A percentile compares a stretch with the other conserved stretches of the same genome.
phyloP scores from a whole-genome alignment of 2,888 invertebrate genomes.

The Eucera pruinosa region DNA sequence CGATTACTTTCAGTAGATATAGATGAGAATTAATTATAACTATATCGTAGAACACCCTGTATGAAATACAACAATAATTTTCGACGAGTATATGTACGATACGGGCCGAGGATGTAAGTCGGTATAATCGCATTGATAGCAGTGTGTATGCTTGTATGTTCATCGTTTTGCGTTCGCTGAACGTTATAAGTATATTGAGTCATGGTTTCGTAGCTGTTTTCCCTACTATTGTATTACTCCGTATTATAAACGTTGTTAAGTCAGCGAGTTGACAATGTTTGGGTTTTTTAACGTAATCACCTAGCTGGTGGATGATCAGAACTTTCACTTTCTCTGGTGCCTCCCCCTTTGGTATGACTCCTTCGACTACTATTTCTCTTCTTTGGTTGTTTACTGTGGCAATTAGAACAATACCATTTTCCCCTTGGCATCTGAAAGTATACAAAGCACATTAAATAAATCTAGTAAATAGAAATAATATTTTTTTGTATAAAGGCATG shows the following conservation, averaged over 20 bases:
- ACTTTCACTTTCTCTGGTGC: conserved; percentile 86
- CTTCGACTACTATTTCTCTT: conserved; percentile 85
- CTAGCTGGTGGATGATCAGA: conserved; percentile 86
- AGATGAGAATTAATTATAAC: conserved; percentile 32
- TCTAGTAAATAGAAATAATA: not conserved
- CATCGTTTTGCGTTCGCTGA: conserved; percentile 61
- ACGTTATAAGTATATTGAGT: conserved; percentile 52
- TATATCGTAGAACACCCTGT: conserved; percentile 77
- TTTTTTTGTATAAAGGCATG: no score
- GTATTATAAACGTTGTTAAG: conserved; percentile 64
- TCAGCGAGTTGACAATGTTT: conserved; percentile 73
- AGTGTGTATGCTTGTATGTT: conserved; percentile 62
- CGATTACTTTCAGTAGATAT: conserved; percentile 27
- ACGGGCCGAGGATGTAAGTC: conserved; percentile 63
- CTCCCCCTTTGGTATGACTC: conserved; percentile 87
- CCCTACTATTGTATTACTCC: conserved; percentile 60
- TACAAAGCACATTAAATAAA: not conserved
- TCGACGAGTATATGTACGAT: conserved; percentile 59
- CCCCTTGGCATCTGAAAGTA: conserved; percentile 89
- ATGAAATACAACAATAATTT: conserved; percentile 62
- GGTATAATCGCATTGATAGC: conserved; percentile 68
- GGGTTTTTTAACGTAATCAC: conserved; percentile 84
- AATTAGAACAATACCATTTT: conserved; percentile 96
- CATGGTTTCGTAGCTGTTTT: conserved; percentile 54
- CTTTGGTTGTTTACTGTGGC: conserved; percentile 92